These are phyloP conservation scores for Cygnus olor DNA, from an alignment of 2,797 vertebrate species.

Conservation along the genomic window DNA sequence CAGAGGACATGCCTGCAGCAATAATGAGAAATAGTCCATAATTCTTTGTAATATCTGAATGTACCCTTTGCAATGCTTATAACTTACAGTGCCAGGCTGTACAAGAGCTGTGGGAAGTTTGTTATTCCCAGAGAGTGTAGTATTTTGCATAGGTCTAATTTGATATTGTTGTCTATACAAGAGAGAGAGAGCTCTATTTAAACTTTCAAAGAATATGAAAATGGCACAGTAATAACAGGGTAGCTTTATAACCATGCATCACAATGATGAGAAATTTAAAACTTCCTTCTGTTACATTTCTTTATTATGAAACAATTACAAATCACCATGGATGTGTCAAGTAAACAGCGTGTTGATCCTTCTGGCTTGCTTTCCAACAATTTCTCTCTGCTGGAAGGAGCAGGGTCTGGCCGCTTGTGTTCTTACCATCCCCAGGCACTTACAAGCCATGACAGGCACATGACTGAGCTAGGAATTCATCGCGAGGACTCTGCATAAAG, in stretches of 20 bases:
- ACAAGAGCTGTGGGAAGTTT: background rate
- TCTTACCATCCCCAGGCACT: conserved; percentile 14
- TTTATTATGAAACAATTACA: conserved; percentile 1
- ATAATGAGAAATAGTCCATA: background rate
- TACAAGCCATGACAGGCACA: background rate
- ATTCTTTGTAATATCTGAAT: background rate
- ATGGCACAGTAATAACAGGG: background rate
- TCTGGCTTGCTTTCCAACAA: background rate
- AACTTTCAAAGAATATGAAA: background rate
- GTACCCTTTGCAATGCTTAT: background rate
- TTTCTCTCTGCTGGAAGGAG: background rate
- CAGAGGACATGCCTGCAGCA: background rate
- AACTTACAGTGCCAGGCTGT: background rate
- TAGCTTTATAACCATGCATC: background rate
- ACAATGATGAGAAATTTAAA: background rate
- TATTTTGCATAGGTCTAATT: background rate
- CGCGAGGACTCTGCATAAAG: background rate
- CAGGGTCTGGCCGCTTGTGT: background rate
- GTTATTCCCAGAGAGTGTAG: background rate
- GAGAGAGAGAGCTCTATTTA: background rate
- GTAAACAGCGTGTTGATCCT: background rate
- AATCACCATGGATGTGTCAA: background rate
- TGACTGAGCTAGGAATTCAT: background rate
- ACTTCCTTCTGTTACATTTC: background rate
- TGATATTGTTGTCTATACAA: background rate